Base-by-base conservation (phyloP, 2,888 invertebrate genomes). In the Volucella inanis region DNA sequence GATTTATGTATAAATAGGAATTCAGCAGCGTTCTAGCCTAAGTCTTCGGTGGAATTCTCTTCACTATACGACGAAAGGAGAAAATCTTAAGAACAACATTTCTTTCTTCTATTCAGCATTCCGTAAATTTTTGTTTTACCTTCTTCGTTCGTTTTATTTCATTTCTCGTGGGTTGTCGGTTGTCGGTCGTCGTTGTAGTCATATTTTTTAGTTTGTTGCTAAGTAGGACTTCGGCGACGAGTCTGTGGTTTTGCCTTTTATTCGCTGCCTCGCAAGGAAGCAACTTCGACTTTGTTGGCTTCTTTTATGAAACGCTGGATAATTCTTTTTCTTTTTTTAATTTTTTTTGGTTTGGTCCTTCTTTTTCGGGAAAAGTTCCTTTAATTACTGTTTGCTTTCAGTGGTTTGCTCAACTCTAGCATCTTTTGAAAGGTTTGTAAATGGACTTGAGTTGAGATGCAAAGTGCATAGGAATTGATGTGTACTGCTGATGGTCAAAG, bases 321-420 rank as follows among this genome's bases (percentile, higher is more conserved):
- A 62, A 74, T 70, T 65, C n/a, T 47, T 38, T 68, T 43, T 74
- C 68, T 50, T 68, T 55, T 39, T 18, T 10, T 14, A 41, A 12
- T 22, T 59, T 10, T 50, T 12, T 54, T 47, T 55, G 12, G 31
- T 55, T 75, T 31, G 14, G 18, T 64, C 49, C 11, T 54, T 65
- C 38, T 45, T 54, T 82, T 57, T 9, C 41, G 78, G 12, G 11
- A 80, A 85, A 76, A 50, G 71, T 80, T 85, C 72, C 84, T 76
- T 85, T 85, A 85, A 85, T 85, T 85, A 85, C 71, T 80, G 84
- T 80, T 85, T 80, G 80, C 84, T 85, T 80, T 85, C 52, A 80
- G 75, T 78, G 84, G 80, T 71, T 85, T 76, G 67, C 67, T 80
- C 76, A 71, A 74, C 67, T 80, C 80, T 76, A 80, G 61, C 50